phyloP scores from a whole-genome alignment of 2,113 vertebrate species.

The Osmerus eperlanus region DNA sequence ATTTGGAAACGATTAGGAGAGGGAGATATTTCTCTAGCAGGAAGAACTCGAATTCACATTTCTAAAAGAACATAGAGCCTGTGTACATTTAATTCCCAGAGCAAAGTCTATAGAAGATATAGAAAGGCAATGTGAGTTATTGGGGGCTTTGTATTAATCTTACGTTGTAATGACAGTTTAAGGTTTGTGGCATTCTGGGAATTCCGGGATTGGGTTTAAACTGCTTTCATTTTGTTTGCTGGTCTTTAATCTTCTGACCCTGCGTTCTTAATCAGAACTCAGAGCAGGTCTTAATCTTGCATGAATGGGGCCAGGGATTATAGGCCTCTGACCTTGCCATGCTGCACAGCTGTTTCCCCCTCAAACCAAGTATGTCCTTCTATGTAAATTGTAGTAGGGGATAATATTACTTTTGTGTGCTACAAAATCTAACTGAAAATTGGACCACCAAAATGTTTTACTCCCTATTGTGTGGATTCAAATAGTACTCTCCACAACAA shows the following conservation, averaged over 20 bases:
- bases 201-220: slow-evolving; percentile 87
- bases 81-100: neutral
- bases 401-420: too few relatives aligned
- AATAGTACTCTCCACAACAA: too few relatives aligned
- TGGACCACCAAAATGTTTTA: too few relatives aligned
- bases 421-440: too few relatives aligned
- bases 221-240: slow-evolving; percentile 86
- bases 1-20: too few relatives aligned
- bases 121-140: slow-evolving; percentile 54
- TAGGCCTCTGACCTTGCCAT: slow-evolving; percentile 69
- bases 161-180: slow-evolving; percentile 79
- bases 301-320: slow-evolving; percentile 79
- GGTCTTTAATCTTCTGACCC: slow-evolving; percentile 88
- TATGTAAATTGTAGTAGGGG: too few relatives aligned
- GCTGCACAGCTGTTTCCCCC: slow-evolving; percentile 67
- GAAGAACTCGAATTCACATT: slow-evolving; percentile 25
- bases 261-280: slow-evolving; percentile 88
- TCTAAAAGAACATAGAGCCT: neutral
- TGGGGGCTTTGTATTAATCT: slow-evolving; percentile 79
- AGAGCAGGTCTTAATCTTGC: slow-evolving; percentile 83
- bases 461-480: too few relatives aligned
- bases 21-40: neutral
- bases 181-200: slow-evolving; percentile 81
- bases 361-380: too few relatives aligned
- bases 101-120: slow-evolving; percentile 35